Evolutionary conservation across 2,888 invertebrate species (phyloP), one percentile per base, ranked within the genome.

Genomic region (Morpho helenor): DNA sequence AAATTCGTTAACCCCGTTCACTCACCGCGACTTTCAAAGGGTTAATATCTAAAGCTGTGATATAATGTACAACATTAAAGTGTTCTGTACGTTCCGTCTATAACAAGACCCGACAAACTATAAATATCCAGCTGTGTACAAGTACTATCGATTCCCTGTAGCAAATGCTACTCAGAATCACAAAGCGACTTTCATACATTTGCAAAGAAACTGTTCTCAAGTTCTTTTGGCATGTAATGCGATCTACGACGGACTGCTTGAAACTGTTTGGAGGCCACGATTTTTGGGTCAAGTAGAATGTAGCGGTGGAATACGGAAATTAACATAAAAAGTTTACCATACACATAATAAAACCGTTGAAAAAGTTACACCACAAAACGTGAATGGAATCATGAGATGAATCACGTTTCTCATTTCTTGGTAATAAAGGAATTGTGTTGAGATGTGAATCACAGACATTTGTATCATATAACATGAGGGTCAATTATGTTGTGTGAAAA

Each of bases 241-340:
- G 57, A 62, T 60, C 55, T 62, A 48, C 54, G 54, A 7, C 54
- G 54, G 41, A 48, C 47, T 40, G 53, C 53, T 47, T 53, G 46
- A 53, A 40, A 22, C 46, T 10, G 41, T 40, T 48, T 50, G 60
- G 57, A 57, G 60, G 60, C 60, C 60, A 60, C 52, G 45, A 54
- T 39, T 62, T 62, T 62, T 60, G 60, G 62, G 62, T 62, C 60
- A 62, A 62, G 60, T 60, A 55, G 52, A 57, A 48, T 54, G 54
- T 54, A 45, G 7, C 46, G 46, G 52, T 45, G n/a, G 42, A 51
- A 51, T 51, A 49, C 39, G 43, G 23, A 43, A 10, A 40, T 40
- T 7, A 47, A 23, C 16, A 31, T 31, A 47, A 46, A 22, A 23
- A 47, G 47, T 47, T 47, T 47, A 16, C 23, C 23, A 8, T 7